These are phyloP conservation scores for Silurus meridionalis DNA, from an alignment of 2,113 vertebrate species.

Conservation along the genomic window DNA sequence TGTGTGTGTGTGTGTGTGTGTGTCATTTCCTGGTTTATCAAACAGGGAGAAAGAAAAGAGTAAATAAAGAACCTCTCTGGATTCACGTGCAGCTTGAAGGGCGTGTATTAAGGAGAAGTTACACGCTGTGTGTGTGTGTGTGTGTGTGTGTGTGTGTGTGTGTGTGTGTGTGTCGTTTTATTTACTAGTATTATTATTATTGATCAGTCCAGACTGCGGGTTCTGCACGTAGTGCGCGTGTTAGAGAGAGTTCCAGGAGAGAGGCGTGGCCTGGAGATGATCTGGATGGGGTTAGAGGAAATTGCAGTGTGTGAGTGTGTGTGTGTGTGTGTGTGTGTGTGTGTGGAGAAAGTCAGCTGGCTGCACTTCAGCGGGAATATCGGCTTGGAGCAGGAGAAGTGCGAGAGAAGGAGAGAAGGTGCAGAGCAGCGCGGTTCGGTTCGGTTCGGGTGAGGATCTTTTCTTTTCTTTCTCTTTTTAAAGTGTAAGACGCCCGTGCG, in stretches of 20 bases:
- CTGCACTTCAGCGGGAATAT: not conserved
- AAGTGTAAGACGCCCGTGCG: not conserved
- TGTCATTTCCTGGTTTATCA: too few species aligned
- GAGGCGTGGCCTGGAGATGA: not conserved
- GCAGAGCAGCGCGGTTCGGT: not conserved
- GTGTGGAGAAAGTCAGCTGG: constrained; percentile 8
- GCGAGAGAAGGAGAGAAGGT: not conserved
- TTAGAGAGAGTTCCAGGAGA: not conserved
- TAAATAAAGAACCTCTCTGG: too few species aligned
- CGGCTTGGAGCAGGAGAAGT: not conserved
- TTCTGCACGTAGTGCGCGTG: constrained; percentile 2
- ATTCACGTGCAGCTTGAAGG: too few species aligned
- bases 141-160: not conserved
- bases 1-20: too few species aligned
- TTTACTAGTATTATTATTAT: not conserved
- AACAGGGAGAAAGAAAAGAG: too few species aligned
- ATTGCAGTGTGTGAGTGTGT: not conserved
- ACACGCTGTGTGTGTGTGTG: too few species aligned
- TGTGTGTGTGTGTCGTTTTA: too few species aligned
- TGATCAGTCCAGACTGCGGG: not conserved
- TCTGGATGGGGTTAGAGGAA: not conserved
- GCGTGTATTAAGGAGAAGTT: too few species aligned
- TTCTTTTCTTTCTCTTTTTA: not conserved
- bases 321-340: not conserved
- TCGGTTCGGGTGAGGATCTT: not conserved